These are phyloP conservation scores for Parasteatoda tepidariorum DNA, from an alignment of 1,140 invertebrate species.

Conservation along the genomic window DNA sequence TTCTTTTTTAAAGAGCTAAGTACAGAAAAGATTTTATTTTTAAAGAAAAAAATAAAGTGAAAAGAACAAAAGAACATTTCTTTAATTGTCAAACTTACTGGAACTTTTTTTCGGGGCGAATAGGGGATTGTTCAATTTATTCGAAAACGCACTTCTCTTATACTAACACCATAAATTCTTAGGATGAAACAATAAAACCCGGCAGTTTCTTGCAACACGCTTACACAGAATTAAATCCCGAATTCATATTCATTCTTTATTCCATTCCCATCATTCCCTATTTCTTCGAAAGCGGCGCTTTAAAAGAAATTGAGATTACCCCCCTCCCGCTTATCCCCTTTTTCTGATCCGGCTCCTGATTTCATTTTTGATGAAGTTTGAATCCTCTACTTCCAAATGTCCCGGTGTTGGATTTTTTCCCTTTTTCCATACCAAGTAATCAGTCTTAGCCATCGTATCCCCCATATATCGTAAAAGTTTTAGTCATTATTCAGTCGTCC, in stretches of 20 bases:
- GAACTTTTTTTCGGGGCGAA: no score
- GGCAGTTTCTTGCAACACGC: no score
- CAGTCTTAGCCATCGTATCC: constrained; percentile 5
- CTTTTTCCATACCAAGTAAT: constrained; percentile 9
- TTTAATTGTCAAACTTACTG: no score
- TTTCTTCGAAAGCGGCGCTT: neutral
- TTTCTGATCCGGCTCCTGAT: constrained; percentile 8
- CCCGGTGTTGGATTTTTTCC: neutral
- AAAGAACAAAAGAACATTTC: no score
- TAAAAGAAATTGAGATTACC: neutral
- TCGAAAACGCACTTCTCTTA: no score
- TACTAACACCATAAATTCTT: no score
- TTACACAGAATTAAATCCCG: neutral
- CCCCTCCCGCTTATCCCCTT: neutral
- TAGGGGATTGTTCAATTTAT: no score
- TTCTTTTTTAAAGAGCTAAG: no score
- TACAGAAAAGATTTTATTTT: no score
- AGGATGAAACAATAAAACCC: neutral
- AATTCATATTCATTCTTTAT: neutral
- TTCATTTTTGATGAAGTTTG: constrained; percentile 50
- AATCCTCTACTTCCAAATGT: constrained; percentile 5
- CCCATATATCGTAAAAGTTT: neutral
- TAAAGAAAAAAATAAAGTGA: no score
- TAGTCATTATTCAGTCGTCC: constrained; percentile 17
- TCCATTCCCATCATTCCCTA: neutral